Conservation (phyloP, 2,888 invertebrate genomes). For the Drosophila peninsularis region DNA sequence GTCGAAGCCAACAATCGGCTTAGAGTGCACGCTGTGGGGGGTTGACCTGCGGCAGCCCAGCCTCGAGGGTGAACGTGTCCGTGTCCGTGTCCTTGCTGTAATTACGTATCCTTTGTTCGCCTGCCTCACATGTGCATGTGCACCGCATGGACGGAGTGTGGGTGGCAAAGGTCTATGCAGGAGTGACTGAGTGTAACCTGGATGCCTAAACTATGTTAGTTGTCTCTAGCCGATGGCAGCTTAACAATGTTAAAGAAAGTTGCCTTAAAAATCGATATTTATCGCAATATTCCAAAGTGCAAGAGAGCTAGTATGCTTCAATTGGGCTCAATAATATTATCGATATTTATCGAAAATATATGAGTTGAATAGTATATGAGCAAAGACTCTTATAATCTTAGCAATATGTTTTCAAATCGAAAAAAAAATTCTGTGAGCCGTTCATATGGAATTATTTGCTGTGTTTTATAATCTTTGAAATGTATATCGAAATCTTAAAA, state of each 20-base stretch:
- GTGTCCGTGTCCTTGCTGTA: slow-evolving; percentile 56
- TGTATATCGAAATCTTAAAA: too few relatives aligned
- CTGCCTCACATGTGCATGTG: slow-evolving; percentile 13
- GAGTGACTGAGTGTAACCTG: neutral
- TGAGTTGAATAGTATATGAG: too few relatives aligned
- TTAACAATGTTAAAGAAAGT: neutral
- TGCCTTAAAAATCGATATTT: neutral
- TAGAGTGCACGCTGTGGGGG: slow-evolving; percentile 38
- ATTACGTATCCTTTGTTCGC: slow-evolving; percentile 64
- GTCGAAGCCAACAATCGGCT: slow-evolving; percentile 64
- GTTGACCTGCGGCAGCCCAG: slow-evolving; percentile 34
- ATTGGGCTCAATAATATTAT: too few relatives aligned
- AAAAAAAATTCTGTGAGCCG: too few relatives aligned
- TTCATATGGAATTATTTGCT: too few relatives aligned
- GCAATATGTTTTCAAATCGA: too few relatives aligned
- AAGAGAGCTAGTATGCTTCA: too few relatives aligned
- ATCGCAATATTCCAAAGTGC: neutral
- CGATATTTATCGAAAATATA: neutral
- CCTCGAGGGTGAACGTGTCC: slow-evolving; percentile 33
- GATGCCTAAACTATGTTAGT: neutral
- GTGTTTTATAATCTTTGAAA: too few relatives aligned
- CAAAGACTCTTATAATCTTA: neutral
- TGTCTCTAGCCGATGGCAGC: neutral
- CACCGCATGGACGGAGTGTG: neutral
- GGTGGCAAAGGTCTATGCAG: neutral